A percentile compares a stretch with the other conserved stretches of the same genome.
These are phyloP conservation scores for Caranx ignobilis DNA, from an alignment of 2,113 vertebrate genomes.

Conservation along the genomic window DNA sequence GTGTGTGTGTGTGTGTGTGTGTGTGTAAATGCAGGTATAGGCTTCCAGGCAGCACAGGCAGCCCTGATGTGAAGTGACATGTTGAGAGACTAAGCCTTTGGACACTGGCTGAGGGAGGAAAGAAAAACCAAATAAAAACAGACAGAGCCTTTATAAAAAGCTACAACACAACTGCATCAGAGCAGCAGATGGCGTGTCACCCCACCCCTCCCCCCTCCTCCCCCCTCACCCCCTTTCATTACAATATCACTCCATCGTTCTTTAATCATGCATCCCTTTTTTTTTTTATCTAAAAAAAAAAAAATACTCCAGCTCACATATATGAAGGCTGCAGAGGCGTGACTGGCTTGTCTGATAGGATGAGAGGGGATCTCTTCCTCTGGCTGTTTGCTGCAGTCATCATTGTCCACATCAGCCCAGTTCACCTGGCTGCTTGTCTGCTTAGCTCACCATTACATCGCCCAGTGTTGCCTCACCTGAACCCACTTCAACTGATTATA, in stretches of 20 bases:
- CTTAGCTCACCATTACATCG: constrained; percentile 29
- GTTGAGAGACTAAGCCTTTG: constrained; percentile 61
- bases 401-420: constrained; percentile 45
- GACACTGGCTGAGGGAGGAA: constrained; percentile 56
- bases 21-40: constrained; percentile 65
- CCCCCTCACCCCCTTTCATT: constrained; percentile 6
- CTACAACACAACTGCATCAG: constrained; percentile 29
- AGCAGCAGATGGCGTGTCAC: constrained; percentile 58
- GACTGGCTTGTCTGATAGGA: constrained; percentile 43
- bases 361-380: constrained; percentile 40
- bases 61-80: constrained; percentile 71
- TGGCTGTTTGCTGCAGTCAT: constrained; percentile 43
- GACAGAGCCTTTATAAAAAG: constrained; percentile 54
- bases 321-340: constrained; percentile 1
- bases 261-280: constrained; percentile 30
- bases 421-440: constrained; percentile 59
- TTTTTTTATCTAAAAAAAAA: background rate
- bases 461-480: constrained; percentile 44
- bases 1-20: constrained; percentile 21
- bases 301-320: background rate
- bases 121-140: constrained; percentile 50
- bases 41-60: constrained; percentile 40
- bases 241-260: constrained; percentile 46
- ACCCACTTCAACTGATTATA: constrained; percentile 27
- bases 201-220: background rate